Base-by-base conservation (phyloP, 2,888 invertebrate genomes). In the Pandemis cinnamomeana region DNA sequence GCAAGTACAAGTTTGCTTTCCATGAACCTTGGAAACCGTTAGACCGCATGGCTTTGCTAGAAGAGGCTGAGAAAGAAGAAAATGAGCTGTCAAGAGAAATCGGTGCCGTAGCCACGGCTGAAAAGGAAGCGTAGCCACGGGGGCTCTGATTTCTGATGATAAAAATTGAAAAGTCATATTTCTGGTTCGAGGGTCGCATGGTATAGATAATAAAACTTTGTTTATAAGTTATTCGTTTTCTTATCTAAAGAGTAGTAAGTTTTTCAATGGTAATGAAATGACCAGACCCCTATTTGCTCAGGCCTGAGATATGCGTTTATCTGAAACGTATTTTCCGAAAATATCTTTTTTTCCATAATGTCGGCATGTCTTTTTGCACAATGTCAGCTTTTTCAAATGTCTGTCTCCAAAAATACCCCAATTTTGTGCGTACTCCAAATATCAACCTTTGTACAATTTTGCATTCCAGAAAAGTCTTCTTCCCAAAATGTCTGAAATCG, bases 1-100 rank as follows among this genome's bases (percentile, higher is more conserved):
- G 74, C 64, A 93, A 91, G 77, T 92, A 88, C 75, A 93, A 91
- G 75, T 92, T 87, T 75, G 93, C 93, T 0, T 93, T 93, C 78
- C 93, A 93, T 64, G 93, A 93, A 77, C 93, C 93, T 0, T 93
- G 93, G 93, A 89, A 84, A 60, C 93, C 93, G 0, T 75, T 92
- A 44, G 92, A 93, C 79, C 85, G 93, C 58, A 71, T 91, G 58
- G 72, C 86, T 0, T 78, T 93, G 53, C 79, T 93, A 36, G 86
- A 88, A n/a, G 80, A 89, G 71, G 93, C 92, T 0, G 93, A 91
- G 75, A 87, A 85, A 44, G 85, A 88, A 7, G 90, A 90, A 42
- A 77, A 80, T 2, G 82, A 76, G 3, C 76, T 77, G 6, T 44
- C 75, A 2, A 80, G 80, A 4, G 81, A 82, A 0, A 63, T 74